Evolutionary conservation across 2,113 vertebrate species (phyloP).

Genomic region (Saimiri boliviensis): DNA sequence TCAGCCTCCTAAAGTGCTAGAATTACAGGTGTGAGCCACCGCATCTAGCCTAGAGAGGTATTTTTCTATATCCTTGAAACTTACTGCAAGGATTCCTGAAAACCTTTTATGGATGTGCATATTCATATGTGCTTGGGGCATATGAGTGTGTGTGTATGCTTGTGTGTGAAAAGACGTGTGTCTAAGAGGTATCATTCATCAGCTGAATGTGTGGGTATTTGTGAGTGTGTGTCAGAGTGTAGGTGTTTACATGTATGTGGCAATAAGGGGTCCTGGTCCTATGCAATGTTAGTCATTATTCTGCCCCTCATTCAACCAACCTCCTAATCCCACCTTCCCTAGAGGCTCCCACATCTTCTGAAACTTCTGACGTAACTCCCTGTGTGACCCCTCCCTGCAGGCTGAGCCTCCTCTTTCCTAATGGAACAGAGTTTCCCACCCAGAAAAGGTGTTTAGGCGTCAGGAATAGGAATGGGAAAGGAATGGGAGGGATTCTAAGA

Average conservation of each 20-base stretch:
- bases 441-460: not conserved
- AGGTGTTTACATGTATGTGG: not conserved
- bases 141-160: not conserved
- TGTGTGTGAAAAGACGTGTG: too few relatives aligned
- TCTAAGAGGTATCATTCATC: not conserved
- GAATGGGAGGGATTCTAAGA: not conserved
- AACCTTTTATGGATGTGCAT: not conserved
- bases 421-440: not conserved
- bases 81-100: not conserved
- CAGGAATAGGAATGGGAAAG: too few relatives aligned
- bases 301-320: not conserved
- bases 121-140: not conserved
- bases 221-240: not conserved
- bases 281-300: not conserved
- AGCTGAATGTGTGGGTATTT: not conserved
- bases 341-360: not conserved
- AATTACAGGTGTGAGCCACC: too few relatives aligned
- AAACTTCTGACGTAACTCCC: not conserved
- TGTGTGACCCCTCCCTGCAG: not conserved
- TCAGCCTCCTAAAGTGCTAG: too few relatives aligned
- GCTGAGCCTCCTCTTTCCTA: not conserved
- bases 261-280: not conserved
- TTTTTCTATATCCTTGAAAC: not conserved
- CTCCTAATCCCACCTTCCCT: too few relatives aligned
- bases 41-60: too few relatives aligned